Conservation (phyloP, 1,140 invertebrate genomes). For the Aphaenogaster floridana region DNA sequence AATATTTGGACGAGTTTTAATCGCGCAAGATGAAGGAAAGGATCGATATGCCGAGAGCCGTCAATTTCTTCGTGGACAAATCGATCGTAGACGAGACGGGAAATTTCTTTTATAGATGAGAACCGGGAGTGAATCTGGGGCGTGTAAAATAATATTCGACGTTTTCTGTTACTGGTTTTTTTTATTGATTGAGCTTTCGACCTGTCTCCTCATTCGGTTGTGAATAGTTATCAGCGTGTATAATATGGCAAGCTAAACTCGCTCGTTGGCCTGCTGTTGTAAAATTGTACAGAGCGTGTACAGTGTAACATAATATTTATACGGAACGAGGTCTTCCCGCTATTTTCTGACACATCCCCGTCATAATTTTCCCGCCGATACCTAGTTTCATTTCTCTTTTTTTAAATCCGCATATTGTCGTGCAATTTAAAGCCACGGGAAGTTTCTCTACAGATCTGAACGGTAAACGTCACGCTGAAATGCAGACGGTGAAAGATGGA, state of each 20-base stretch:
- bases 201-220: conserved; percentile 84
- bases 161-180: conserved; percentile 61
- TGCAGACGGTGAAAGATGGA: neutral
- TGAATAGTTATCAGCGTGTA: conserved; percentile 78
- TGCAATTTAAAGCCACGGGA: neutral
- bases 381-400: neutral
- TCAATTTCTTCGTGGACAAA: conserved; percentile 30
- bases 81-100: conserved; percentile 47
- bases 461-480: neutral
- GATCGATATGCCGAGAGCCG: conserved; percentile 21
- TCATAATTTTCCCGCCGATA: neutral
- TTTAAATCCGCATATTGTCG: conserved; percentile 5
- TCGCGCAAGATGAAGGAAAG: conserved; percentile 30
- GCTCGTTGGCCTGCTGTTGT: conserved; percentile 43
- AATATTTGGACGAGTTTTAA: conserved; percentile 16
- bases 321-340: conserved; percentile 44
- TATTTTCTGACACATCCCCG: conserved; percentile 14
- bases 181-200: conserved; percentile 73
- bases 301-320: conserved; percentile 73
- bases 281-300: conserved; percentile 67
- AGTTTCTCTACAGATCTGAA: neutral
- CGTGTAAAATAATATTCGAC: conserved; percentile 48
- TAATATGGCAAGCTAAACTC: conserved; percentile 41
- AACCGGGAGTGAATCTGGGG: conserved; percentile 23
- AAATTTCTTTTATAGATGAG: conserved; percentile 39